Evolutionary conservation across 1,140 invertebrate genomes (phyloP), one percentile per base, ranked within the genome.

Genomic region (Drepana arcuata): DNA sequence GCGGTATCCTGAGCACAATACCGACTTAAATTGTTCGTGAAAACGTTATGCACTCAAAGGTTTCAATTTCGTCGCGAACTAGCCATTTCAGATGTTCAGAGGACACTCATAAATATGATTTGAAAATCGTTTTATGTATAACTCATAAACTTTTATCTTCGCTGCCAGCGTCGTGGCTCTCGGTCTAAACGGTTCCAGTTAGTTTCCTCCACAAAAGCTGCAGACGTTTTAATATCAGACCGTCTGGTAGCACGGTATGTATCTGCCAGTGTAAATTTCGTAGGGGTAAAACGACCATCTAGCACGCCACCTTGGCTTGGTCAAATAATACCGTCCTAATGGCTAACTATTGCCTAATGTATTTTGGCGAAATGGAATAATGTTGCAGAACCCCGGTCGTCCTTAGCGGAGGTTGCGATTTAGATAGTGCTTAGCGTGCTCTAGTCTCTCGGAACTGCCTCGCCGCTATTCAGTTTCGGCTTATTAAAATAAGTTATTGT

Each of bases 81-180:
- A 61, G 52, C 72, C 63, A 63, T 63, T 59, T 67, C 69, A 79
- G 67, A 74, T 82, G 74, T 72, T 71, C 65, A 60, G 60, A 62
- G 49, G 68, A 61, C 63, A 65, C 54, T 62, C 62, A 70, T 77
- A 82, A 80, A 78, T 80, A 80, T 82, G 66, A 78, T 82, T 82
- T 75, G 68, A 80, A 71, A 79, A 82, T 74, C 69, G 73, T 74
- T 81, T 78, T 75, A 78, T 75, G 69, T 82, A 77, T 75, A 69
- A 72, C 48, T 64, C 68, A 69, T 82, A 79, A 79, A 82, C 57
- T 82, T 82, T 82, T 82, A 82, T 82, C 71, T 70, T 51, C 61
- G 33, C 39, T 41, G 54, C 41, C 61, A 47, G 44, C 47, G 65
- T 50, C 46, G 53, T 56, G 57, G 57, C 50, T 55, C 55, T 50